These are phyloP conservation scores for Campopleginae sp. DNA, from an alignment of 2,888 invertebrate species.

Conservation along the genomic window DNA sequence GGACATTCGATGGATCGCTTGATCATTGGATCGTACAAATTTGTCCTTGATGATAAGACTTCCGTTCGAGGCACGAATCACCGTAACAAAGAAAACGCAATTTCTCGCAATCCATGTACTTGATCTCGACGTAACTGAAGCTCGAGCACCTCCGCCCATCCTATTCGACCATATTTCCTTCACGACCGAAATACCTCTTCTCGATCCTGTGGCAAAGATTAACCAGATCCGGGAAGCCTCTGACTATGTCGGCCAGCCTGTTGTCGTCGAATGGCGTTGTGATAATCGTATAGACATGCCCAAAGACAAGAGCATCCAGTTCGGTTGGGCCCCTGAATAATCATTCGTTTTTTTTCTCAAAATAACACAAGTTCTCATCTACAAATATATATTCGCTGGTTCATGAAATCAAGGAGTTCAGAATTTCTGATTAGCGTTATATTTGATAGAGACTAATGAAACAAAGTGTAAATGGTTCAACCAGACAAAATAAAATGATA, in stretches of 20 bases:
- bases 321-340: conserved; percentile 92
- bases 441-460: background rate
- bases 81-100: conserved; percentile 79
- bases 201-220: conserved; percentile 94
- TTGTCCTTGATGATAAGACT: conserved; percentile 42
- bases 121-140: conserved; percentile 78
- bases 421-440: background rate
- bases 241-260: conserved; percentile 91
- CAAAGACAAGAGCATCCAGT: conserved; percentile 97
- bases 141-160: conserved; percentile 76
- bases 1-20: conserved; percentile 15
- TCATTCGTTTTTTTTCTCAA: background rate
- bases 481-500: background rate
- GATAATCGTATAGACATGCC: conserved; percentile 97
- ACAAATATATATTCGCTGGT: background rate
- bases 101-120: conserved; percentile 73
- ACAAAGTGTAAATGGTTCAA: background rate
- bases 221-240: conserved; percentile 91
- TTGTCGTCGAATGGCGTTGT: conserved; percentile 93
- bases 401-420: background rate
- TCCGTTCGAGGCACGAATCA: conserved; percentile 17
- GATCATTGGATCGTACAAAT: conserved; percentile 74
- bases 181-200: conserved; percentile 89
- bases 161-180: conserved; percentile 76
- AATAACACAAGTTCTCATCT: background rate